Base-by-base conservation (phyloP, 2,888 invertebrate genomes). In the Apomyelois bistriatella region DNA sequence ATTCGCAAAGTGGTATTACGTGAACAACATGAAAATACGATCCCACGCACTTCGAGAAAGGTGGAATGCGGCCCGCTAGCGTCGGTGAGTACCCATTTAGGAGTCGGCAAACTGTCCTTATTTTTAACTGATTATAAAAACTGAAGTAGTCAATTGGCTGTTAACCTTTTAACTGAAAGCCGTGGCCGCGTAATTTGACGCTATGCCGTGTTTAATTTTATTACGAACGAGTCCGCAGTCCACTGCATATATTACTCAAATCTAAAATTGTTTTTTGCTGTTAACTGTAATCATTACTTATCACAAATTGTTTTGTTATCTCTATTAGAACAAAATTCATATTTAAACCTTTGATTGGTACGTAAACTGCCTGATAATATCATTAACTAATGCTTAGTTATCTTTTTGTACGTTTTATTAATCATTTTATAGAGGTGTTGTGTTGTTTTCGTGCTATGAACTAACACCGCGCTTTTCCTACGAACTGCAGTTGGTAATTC, bases 81-180 rank as follows among this genome's bases (percentile, higher is more conserved):
- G 74, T 79, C 82, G 82, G 89, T 90, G 71, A 88, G 89, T 81
- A 54, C 64, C 58, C 67, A 60, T 52, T 70, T 70, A 66, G 71
- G 70, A 63, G 72, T 66, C 72, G 70, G 46, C 46, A 67, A 72
- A 64, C 65, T 74, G 74, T 76, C 85, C 81, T 68, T 88, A 89
- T 89, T 87, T 89, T 88, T 89, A 90, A 90, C 89, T 89, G 88
- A 89, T 90, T 88, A 86, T 84, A 87, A 87, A 87, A 86, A 85
- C 85, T 79, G 83, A 88, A 85, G 88, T 90, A 86, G 89, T 90
- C 90, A 90, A 90, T 90, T 90, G 90, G 72, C 79, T 90, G 89
- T 90, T 90, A 90, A 90, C 90, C 90, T 90, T 90, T 90, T 90
- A 90, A 90, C 90, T 90, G 85, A 87, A 87, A 87, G 86, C 88